Evolutionary conservation across 2,888 invertebrate species (phyloP).

Genomic region (Gisinianus flammeolus): DNA sequence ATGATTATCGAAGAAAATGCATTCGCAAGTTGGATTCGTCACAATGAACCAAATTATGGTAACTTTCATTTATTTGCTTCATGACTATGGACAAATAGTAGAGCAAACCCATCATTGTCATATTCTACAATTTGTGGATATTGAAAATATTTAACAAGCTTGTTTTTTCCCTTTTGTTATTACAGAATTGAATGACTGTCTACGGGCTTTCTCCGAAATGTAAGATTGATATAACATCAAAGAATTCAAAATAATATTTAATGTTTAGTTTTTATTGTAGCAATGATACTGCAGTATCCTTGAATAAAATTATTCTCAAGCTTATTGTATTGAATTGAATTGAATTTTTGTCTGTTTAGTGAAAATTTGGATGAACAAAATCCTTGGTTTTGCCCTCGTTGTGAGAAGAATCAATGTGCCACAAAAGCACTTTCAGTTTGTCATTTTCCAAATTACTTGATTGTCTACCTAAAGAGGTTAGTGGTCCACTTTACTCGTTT

Average conservation of each 20-base stretch:
- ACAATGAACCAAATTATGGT: constrained; percentile 55
- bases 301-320: too few relatives aligned
- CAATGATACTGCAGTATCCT: too few relatives aligned
- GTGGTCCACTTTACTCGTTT: not conserved
- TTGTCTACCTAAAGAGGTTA: constrained; percentile 69
- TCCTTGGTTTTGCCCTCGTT: constrained; percentile 71
- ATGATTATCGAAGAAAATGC: constrained; percentile 46
- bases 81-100: too few relatives aligned
- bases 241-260: too few relatives aligned
- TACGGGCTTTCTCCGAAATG: constrained; percentile 70
- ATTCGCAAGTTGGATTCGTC: constrained; percentile 25
- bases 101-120: too few relatives aligned
- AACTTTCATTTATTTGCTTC: too few relatives aligned
- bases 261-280: too few relatives aligned
- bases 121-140: too few relatives aligned
- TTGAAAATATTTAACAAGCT: too few relatives aligned
- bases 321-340: not conserved
- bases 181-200: too few relatives aligned
- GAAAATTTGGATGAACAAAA: constrained; percentile 71
- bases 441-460: constrained; percentile 70
- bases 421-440: constrained; percentile 71
- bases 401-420: constrained; percentile 69
- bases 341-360: constrained; percentile 61
- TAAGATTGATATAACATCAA: constrained; percentile 56
- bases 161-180: too few relatives aligned